Evolutionary conservation across 1,140 invertebrate species (phyloP), one percentile per base, ranked within the genome.

Genomic region (Chlorops oryzae): DNA sequence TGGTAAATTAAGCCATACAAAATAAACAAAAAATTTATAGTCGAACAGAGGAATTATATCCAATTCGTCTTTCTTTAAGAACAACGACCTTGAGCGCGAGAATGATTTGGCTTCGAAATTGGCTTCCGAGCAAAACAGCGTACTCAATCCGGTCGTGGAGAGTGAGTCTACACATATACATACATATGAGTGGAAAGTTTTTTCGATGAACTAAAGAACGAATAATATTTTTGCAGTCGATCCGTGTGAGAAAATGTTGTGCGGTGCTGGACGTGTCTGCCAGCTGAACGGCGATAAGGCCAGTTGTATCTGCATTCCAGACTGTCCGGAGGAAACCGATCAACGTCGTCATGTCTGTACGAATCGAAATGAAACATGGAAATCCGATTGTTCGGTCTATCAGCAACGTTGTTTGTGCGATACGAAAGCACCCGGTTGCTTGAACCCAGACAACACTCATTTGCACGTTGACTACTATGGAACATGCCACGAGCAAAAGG

Each of bases 381-480:
- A 81, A 13, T 94, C 90, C 13, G 91, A 96, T 65, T 96, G 93
- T 73, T 85, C 93, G 61, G 82, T 96, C 45, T 90, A 96, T 73
- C 86, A 88, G 53, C 85, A 92, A 72, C 80, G 91, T 54, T 96
- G 93, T 69, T 81, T 87, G 59, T 96, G 93, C 70, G 82, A 90
- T 56, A 84, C 84, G 54, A 79, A 77, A 15, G 80, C 82, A 40
- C 73, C 80, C n/a, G 81, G 83, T 56, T 96, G 92, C 72, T 78
- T 72, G 50, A 81, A 85, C 12, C 72, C 80, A 5, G 77, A 86
- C 58, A 90, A 89, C 71, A 82, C 83, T 57, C 91, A 96, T 72
- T 78, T 92, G 39, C 93, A 97, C 61, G 88, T 96, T 60, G 90
- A 95, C 58, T 97, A 96, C 73, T 94, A 92, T 61, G 90, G 90